Evolutionary conservation across 2,797 vertebrate genomes (phyloP).

Genomic region (Oryzias dopingdopingensis): DNA sequence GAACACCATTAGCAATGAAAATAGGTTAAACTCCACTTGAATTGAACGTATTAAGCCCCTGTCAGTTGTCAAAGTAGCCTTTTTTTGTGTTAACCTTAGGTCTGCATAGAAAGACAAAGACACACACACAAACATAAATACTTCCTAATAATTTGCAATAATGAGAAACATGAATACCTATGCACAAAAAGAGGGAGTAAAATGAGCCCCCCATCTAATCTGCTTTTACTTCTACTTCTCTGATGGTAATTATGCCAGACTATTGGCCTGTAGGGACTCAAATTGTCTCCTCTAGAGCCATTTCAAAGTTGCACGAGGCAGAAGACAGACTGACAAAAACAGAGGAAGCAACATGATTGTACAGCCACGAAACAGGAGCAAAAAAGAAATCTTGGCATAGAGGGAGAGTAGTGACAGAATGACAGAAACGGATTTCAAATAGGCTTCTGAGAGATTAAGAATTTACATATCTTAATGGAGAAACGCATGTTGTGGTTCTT

Average conservation of each 20-base stretch:
- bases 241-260: slow-evolving; percentile 89
- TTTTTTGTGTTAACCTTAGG: too few relatives aligned
- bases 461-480: slow-evolving; percentile 77
- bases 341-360: slow-evolving; percentile 24
- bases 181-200: slow-evolving; percentile 15
- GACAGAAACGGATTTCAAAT: slow-evolving; percentile 70
- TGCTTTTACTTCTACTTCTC: slow-evolving; percentile 82
- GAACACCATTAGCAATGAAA: neutral
- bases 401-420: slow-evolving; percentile 56
- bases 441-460: slow-evolving; percentile 68
- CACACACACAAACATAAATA: too few relatives aligned
- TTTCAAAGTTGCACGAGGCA: slow-evolving; percentile 72
- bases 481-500: slow-evolving; percentile 54
- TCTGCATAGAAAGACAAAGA: too few relatives aligned
- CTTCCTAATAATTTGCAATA: slow-evolving; percentile 18
- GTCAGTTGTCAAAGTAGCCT: too few relatives aligned
- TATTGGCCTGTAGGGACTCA: slow-evolving; percentile 88
- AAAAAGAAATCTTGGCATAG: slow-evolving; percentile 55
- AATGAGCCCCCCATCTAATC: slow-evolving; percentile 44
- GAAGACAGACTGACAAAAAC: slow-evolving; percentile 25
- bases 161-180: slow-evolving; percentile 31
- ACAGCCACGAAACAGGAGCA: slow-evolving; percentile 15
- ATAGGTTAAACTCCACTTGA: neutral
- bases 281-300: slow-evolving; percentile 80
- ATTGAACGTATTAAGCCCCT: neutral